Evolutionary conservation across 2,113 vertebrate genomes (phyloP).

Genomic region (Scomber japonicus): DNA sequence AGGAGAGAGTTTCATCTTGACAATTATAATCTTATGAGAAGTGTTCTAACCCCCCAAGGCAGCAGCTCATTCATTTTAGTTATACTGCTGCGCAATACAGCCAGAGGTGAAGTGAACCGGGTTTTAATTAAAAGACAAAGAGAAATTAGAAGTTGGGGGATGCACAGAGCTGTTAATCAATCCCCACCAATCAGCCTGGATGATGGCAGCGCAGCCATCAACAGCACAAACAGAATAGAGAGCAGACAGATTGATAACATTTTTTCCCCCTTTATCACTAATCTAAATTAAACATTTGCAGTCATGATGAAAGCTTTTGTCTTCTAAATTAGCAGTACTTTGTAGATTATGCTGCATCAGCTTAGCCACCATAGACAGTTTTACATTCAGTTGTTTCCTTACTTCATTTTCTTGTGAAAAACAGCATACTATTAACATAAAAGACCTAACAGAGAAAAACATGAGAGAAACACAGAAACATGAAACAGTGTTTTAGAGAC

Average conservation of each 20-base stretch:
- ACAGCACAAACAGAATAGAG: conserved; percentile 34
- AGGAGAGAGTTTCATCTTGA: conserved; percentile 67
- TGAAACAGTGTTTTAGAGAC: neutral
- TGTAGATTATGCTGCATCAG: conserved; percentile 31
- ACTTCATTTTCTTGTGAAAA: neutral
- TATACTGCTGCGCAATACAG: conserved; percentile 73
- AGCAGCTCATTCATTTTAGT: conserved; percentile 70
- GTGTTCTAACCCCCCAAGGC: conserved; percentile 66
- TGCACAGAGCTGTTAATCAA: conserved; percentile 73
- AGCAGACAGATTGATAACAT: conserved; percentile 49
- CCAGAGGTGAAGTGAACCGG: conserved; percentile 76
- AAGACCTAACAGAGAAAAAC: neutral
- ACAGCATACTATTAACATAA: too few species aligned
- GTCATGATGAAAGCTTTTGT: conserved; percentile 38
- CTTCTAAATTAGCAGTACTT: conserved; percentile 49
- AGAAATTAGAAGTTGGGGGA: conserved; percentile 71
- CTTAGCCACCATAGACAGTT: conserved; percentile 4
- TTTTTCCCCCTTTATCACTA: conserved; percentile 2
- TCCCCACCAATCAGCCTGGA: conserved; percentile 70
- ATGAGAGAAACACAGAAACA: neutral
- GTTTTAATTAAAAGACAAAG: conserved; percentile 84
- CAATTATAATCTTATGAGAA: conserved; percentile 73
- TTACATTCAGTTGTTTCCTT: neutral
- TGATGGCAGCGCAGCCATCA: conserved; percentile 52
- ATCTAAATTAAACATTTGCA: conserved; percentile 67